A percentile compares a stretch with the other conserved stretches of the same genome.
These are phyloP conservation scores for Agonum fuliginosum DNA, from an alignment of 2,888 invertebrate genomes.

Conservation along the genomic window DNA sequence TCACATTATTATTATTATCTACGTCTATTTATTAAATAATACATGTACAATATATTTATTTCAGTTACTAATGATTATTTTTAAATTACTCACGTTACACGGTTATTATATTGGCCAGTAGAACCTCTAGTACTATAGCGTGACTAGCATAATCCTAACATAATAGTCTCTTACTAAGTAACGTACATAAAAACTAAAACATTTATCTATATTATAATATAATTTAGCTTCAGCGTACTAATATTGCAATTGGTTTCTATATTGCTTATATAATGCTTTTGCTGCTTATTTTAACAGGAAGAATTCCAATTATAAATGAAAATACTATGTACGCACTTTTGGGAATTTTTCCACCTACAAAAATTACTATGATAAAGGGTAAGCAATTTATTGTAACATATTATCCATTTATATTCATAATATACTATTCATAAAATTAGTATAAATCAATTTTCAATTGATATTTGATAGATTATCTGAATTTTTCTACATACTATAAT, in stretches of 20 bases:
- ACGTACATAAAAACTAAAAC: too few species aligned
- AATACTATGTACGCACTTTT: constrained; percentile 75
- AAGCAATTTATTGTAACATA: background rate
- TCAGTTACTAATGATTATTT: too few species aligned
- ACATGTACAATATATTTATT: constrained; percentile 20
- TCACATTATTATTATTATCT: too few species aligned
- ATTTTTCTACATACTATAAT: background rate
- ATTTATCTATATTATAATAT: too few species aligned
- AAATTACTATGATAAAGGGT: constrained; percentile 42
- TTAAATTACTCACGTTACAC: background rate
- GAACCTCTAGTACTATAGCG: too few species aligned
- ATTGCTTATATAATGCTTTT: constrained; percentile 44
- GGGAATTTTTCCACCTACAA: constrained; percentile 75
- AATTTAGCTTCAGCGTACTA: background rate
- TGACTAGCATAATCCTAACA: too few species aligned
- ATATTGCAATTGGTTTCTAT: background rate
- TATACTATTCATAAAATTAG: background rate
- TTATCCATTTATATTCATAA: background rate
- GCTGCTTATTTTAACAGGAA: constrained; percentile 51
- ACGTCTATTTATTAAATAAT: too few species aligned
- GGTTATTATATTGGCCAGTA: too few species aligned
- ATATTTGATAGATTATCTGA: constrained; percentile 7
- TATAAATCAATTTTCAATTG: too few species aligned
- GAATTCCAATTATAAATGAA: constrained; percentile 69
- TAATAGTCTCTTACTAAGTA: too few species aligned